These are phyloP conservation scores for Archilochus colubris DNA, from an alignment of 2,113 vertebrate genomes.

Conservation along the genomic window DNA sequence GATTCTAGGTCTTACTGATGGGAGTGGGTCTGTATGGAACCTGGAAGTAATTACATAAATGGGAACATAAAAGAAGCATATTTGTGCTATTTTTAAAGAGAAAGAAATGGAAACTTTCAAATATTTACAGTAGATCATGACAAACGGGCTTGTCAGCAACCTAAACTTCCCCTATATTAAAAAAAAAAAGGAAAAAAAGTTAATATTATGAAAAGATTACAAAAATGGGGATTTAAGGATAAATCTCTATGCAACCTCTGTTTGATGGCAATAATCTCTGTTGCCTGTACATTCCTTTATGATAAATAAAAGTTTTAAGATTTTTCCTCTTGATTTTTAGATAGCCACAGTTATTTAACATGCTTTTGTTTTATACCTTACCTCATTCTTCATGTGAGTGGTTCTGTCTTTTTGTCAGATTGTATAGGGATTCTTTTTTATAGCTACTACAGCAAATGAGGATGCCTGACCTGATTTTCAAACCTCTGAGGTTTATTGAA, in stretches of 20 bases:
- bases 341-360: background rate
- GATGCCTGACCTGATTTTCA: background rate
- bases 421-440: background rate
- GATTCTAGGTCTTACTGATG: background rate
- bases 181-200: too few species aligned
- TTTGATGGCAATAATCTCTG: background rate
- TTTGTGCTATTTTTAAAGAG: background rate
- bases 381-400: background rate
- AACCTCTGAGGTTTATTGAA: background rate
- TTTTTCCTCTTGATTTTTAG: background rate
- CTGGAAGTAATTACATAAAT: conserved; percentile 50
- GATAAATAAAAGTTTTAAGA: background rate
- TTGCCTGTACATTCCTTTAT: background rate
- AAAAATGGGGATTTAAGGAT: background rate
- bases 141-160: conserved; percentile 1
- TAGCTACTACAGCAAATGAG: background rate
- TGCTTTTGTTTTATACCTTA: background rate
- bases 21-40: background rate
- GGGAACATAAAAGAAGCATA: conserved; percentile 22
- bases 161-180: background rate
- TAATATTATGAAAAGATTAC: background rate
- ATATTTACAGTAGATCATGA: background rate
- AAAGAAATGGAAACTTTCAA: conserved; percentile 29
- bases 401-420: background rate
- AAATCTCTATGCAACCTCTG: background rate